Base-by-base conservation (phyloP, 2,888 invertebrate species). In the Eilema depressum region DNA sequence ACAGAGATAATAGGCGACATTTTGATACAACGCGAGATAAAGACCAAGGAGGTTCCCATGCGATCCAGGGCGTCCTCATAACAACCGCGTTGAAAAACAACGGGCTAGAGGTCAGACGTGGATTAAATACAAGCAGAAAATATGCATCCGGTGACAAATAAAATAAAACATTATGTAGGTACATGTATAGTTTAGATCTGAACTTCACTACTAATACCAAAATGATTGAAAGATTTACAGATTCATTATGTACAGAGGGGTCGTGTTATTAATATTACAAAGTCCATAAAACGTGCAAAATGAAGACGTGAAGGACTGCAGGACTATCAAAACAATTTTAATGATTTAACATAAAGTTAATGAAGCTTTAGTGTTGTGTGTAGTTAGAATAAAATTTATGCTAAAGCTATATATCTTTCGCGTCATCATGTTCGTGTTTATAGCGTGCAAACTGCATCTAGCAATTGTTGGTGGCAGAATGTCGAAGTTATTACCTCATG, bases 1-100 rank as follows among this genome's bases (percentile, higher is more conserved):
- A 88, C 88, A 84, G 86, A 95, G 95, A 95, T 95, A 95, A 94
- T 94, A 88, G 94, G 91, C 92, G 93, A 95, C 95, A 95, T 89
- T 90, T 87, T 88, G 95, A 95, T 95, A 95, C 95, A 94, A 92
- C 90, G 85, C 84, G 78, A 92, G 95, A 95, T 95, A 95, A 94
- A 88, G 84, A 82, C 75, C 78, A 84, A 87, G 89, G 88, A 89
- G 91, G 92, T 94, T 95, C 95, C 93, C 94, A 94, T 93, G 93
- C 87, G 85, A 88, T 87, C 89, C 88, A 88, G 87, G 86, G 87
- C 89, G 87, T 88, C 87, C 86, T 86, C 82, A 80, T 80, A 81
- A 84, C 82, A 86, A 82, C 82, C 81, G 82, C 84, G 71, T 75
- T 75, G 71, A 78, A 81, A 74, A 85, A 85, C 81, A 81, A 79